phyloP scores from a whole-genome alignment of 2,888 invertebrate genomes.

The Neoitamus cyanurus region DNA sequence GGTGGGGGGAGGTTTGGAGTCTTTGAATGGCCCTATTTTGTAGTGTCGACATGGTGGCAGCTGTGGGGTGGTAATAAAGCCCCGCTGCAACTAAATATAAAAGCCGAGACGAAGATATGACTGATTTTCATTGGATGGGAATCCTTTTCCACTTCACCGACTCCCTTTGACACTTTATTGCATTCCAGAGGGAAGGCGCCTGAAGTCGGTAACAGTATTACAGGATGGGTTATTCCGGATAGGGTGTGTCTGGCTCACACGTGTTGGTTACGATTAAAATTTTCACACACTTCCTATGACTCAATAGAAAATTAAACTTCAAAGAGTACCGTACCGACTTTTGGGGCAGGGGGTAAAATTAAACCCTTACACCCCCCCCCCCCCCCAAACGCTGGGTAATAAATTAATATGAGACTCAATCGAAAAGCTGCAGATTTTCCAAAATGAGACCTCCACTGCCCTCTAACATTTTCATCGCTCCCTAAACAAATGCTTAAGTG shows the following conservation, averaged over 20 bases:
- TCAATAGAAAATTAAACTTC: background rate
- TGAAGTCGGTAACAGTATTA: background rate
- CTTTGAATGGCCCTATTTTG: background rate
- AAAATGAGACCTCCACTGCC: too few relatives aligned
- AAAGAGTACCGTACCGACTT: background rate
- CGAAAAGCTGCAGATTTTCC: too few relatives aligned
- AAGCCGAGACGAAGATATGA: background rate
- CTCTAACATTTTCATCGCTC: too few relatives aligned
- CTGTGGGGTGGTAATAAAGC: background rate
- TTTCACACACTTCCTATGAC: background rate
- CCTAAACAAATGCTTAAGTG: too few relatives aligned
- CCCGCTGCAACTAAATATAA: background rate
- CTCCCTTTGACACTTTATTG: background rate
- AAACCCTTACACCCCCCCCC: too few relatives aligned
- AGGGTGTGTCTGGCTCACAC: background rate
- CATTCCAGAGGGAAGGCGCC: background rate
- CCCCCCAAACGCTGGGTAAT: too few relatives aligned
- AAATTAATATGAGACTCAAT: too few relatives aligned
- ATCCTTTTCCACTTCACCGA: background rate
- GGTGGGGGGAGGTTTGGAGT: background rate
- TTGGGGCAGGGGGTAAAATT: too few relatives aligned
- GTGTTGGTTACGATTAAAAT: background rate
- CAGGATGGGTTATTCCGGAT: background rate
- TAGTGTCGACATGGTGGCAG: background rate
- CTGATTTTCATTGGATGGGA: background rate